phyloP scores from a whole-genome alignment of 1,140 invertebrate genomes.

The Mizuhopecten yessoensis region DNA sequence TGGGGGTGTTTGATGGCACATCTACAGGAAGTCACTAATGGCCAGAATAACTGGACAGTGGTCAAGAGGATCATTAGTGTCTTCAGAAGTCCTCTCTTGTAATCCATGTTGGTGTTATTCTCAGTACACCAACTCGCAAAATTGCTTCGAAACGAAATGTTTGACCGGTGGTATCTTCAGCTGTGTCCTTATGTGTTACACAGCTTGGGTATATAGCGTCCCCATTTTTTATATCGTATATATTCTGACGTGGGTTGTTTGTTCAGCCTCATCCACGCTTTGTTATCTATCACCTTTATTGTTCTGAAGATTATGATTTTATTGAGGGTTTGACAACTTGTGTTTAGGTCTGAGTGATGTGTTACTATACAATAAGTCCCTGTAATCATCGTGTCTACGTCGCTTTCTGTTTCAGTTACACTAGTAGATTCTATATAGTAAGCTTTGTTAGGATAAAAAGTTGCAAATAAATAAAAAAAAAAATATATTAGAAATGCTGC shows the following conservation, averaged over 20 bases:
- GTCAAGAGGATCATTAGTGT: neutral
- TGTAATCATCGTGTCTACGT: no score
- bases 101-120: neutral
- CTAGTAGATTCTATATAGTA: no score
- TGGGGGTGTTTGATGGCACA: slow-evolving; percentile 48
- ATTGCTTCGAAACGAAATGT: neutral
- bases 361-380: no score
- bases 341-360: no score
- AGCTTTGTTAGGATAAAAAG: no score
- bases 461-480: no score
- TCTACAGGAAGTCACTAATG: slow-evolving; percentile 5
- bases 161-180: neutral
- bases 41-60: slow-evolving; percentile 8
- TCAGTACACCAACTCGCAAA: neutral
- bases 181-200: neutral
- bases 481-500: no score
- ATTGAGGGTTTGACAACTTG: no score
- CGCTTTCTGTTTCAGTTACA: no score
- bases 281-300: neutral
- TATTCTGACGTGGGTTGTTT: neutral
- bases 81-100: neutral
- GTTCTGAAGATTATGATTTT: no score
- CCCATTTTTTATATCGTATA: neutral
- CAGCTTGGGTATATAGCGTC: neutral
- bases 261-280: neutral